Percentiles rank a stretch among this genome's conserved stretches.
Conservation (phyloP, 2,888 invertebrate species). For the Clepsis dumicolana region DNA sequence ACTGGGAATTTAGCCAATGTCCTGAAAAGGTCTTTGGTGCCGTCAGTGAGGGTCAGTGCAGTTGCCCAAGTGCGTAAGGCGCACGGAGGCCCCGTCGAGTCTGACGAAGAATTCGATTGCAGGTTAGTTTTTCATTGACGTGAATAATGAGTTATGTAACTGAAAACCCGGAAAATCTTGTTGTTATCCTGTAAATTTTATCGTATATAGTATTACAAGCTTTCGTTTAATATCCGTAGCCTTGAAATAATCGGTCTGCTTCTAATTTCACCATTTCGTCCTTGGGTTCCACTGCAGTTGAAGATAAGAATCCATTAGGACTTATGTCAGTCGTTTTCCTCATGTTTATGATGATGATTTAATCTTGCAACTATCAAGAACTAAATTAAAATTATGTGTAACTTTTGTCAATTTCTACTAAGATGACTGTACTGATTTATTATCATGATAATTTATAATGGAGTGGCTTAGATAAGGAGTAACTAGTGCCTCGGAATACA, state of each 20-base stretch:
- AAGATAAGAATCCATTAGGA: conserved; percentile 26
- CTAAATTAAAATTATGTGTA: neutral
- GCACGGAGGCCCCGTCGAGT: conserved; percentile 87
- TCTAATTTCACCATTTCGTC: neutral
- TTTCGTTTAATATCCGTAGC: neutral
- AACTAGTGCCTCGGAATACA: neutral
- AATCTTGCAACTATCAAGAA: neutral
- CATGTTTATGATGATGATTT: neutral
- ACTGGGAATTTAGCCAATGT: conserved; percentile 74
- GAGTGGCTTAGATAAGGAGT: conserved; percentile 2
- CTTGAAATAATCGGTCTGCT: neutral
- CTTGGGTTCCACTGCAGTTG: neutral
- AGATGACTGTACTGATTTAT: neutral
- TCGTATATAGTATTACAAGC: neutral
- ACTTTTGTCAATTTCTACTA: no score
- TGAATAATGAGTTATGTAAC: conserved; percentile 82
- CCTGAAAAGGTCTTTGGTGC: conserved; percentile 72
- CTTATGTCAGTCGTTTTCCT: conserved; percentile 38
- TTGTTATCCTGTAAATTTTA: neutral
- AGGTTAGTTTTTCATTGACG: conserved; percentile 75
- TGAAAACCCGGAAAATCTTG: conserved; percentile 52
- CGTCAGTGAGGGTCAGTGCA: conserved; percentile 68
- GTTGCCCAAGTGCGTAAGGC: conserved; percentile 65
- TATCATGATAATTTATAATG: neutral
- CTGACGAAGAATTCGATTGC: conserved; percentile 94